phyloP scores from a whole-genome alignment of 37 sponge, comb jelly and placozoan genomes.

The Chondrilla cf. caribensis region DNA sequence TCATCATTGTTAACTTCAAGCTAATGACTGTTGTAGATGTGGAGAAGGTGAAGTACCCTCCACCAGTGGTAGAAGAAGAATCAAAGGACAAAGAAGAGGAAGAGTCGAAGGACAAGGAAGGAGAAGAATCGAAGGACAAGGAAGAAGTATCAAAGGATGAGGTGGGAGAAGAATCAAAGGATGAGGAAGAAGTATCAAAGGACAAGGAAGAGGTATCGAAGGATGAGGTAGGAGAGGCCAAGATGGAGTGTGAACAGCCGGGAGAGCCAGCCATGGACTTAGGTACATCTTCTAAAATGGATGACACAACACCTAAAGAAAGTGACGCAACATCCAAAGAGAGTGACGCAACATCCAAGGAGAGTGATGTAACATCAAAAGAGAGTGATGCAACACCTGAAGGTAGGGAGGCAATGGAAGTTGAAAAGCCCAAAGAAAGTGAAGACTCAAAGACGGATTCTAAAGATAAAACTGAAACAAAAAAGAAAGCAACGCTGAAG shows the following conservation, averaged over 20 bases:
- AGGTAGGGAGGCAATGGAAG: no score
- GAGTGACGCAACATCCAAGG: no score
- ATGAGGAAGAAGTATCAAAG: neutral
- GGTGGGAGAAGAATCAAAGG: neutral
- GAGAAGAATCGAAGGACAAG: neutral
- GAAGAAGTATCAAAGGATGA: neutral
- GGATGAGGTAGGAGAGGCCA: neutral
- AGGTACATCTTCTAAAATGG: no score
- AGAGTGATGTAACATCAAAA: no score
- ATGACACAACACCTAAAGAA: no score
- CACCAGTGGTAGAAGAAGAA: neutral
- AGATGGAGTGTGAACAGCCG: neutral
- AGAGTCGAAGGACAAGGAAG: neutral
- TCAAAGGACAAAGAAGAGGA: conserved; percentile 5
- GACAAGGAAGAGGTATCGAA: neutral
- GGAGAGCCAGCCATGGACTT: no score
- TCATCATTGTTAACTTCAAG: conserved; percentile 79
- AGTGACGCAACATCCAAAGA: no score
- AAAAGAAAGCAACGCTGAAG: neutral
- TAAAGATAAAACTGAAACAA: neutral
- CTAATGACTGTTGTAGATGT: conserved; percentile 57
- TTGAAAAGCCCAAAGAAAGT: neutral
- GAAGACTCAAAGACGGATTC: neutral
- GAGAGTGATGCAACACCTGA: no score
- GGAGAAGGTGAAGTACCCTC: conserved; percentile 21